Evolutionary conservation across 30 jellyfish, hydroid and myxozoan genomes (phyloP).

Genomic region (Hydra vulgaris): DNA sequence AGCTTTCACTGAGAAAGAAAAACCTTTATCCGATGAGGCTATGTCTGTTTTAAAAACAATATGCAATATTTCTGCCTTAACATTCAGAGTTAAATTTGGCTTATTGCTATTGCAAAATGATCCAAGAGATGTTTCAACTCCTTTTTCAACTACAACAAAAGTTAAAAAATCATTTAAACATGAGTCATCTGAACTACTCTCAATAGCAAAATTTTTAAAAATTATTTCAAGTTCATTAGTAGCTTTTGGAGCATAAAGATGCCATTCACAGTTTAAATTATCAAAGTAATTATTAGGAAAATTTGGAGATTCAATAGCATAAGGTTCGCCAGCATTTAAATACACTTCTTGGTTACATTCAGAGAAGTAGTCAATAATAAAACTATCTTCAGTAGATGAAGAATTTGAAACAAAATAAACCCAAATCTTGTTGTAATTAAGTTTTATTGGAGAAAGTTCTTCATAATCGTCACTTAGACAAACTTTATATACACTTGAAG

Average conservation of each 20-base stretch:
- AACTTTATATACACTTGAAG: conserved; percentile 8
- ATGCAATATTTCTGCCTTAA: neutral
- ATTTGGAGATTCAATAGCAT: conserved; percentile 16
- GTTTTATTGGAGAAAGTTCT: conserved; percentile 15
- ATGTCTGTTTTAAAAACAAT: conserved; percentile 8
- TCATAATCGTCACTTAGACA: conserved; percentile 12
- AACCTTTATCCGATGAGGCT: conserved; percentile 18
- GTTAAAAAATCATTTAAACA: conserved; percentile 17
- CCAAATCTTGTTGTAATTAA: conserved; percentile 18
- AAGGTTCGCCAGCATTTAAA: conserved; percentile 13
- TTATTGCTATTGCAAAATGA: conserved; percentile 12
- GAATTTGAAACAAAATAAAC: conserved; percentile 25
- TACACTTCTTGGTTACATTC: conserved; percentile 25
- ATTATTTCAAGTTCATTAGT: neutral
- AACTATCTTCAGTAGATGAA: conserved; percentile 27
- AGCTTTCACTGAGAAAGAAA: neutral
- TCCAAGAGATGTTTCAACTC: neutral
- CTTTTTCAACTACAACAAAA: neutral
- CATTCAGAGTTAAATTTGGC: neutral
- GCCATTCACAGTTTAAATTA: conserved; percentile 28
- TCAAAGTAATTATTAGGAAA: conserved; percentile 24
- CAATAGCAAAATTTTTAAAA: conserved; percentile 9
- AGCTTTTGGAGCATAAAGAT: conserved; percentile 7
- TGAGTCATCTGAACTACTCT: conserved; percentile 16
- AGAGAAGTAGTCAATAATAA: conserved; percentile 16